Evolutionary conservation across 2,113 vertebrate species (phyloP).

Genomic region (Brienomyrus brachyistius): DNA sequence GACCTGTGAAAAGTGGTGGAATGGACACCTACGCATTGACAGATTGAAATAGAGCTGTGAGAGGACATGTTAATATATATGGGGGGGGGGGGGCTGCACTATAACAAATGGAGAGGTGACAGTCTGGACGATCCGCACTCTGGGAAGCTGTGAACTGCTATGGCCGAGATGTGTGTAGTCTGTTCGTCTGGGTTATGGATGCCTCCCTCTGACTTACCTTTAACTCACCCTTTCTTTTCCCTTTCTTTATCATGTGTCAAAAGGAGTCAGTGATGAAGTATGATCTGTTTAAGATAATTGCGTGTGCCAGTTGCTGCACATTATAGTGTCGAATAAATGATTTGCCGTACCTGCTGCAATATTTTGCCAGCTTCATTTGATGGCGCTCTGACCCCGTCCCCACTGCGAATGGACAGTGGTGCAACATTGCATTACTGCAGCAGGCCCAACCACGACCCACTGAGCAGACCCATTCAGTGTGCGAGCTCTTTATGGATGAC

Average conservation of each 20-base stretch:
- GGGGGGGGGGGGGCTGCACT: background rate
- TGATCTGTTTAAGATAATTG: background rate
- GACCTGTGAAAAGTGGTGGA: background rate
- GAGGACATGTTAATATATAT: background rate
- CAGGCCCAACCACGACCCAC: background rate
- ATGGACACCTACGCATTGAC: slow-evolving; percentile 24
- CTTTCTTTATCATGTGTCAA: background rate
- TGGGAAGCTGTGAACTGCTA: background rate
- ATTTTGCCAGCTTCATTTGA: background rate
- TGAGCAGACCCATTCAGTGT: slow-evolving; percentile 35
- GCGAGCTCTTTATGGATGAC: slow-evolving; percentile 31
- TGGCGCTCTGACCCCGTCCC: background rate
- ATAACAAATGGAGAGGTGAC: slow-evolving; percentile 2
- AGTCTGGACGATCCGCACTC: background rate
- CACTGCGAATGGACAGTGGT: background rate
- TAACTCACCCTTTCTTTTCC: background rate
- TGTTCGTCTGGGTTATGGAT: background rate
- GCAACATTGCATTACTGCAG: background rate
- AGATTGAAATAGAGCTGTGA: background rate
- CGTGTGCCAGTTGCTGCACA: background rate
- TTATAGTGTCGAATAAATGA: background rate
- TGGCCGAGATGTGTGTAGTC: background rate
- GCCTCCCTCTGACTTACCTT: background rate
- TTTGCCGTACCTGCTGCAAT: background rate
- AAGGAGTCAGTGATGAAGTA: background rate